Percentiles rank a stretch among this genome's conserved stretches.
These are phyloP conservation scores for Toxotes jaculatrix DNA, from an alignment of 2,113 vertebrate genomes.

Conservation along the genomic window DNA sequence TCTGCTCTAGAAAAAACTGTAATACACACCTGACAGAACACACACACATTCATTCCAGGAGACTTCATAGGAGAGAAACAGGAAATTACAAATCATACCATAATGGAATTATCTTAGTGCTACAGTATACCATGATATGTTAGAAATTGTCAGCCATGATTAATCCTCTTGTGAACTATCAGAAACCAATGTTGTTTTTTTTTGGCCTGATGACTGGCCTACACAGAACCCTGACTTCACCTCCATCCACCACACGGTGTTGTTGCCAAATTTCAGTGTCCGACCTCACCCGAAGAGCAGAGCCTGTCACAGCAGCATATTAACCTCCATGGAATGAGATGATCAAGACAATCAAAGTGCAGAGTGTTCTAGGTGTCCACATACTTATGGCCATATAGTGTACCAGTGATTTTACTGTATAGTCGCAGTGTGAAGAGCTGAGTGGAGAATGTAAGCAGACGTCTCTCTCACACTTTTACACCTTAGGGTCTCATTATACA, in stretches of 20 bases:
- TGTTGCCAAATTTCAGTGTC: not conserved
- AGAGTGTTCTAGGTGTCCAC: not conserved
- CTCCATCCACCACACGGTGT: not conserved
- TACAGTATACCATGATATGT: not conserved
- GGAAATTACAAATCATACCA: not conserved
- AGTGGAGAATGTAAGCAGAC: not conserved
- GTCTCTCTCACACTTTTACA: slow-evolving; percentile 18
- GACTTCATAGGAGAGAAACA: no score
- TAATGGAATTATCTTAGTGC: not conserved
- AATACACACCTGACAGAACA: not conserved
- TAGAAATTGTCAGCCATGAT: not conserved
- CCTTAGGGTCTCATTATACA: slow-evolving; percentile 60
- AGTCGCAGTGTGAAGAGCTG: not conserved
- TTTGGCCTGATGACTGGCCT: not conserved
- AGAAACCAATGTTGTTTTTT: not conserved
- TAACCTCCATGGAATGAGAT: not conserved
- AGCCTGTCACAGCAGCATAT: not conserved
- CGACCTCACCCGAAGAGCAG: not conserved
- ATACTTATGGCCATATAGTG: slow-evolving; percentile 10
- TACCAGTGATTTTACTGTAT: not conserved
- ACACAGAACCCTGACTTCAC: not conserved
- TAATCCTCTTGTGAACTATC: not conserved
- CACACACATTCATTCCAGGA: no score
- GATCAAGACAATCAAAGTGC: not conserved
- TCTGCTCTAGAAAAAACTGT: no score